Evolutionary conservation across 2,888 invertebrate genomes (phyloP).

Genomic region (Sipha maydis): DNA sequence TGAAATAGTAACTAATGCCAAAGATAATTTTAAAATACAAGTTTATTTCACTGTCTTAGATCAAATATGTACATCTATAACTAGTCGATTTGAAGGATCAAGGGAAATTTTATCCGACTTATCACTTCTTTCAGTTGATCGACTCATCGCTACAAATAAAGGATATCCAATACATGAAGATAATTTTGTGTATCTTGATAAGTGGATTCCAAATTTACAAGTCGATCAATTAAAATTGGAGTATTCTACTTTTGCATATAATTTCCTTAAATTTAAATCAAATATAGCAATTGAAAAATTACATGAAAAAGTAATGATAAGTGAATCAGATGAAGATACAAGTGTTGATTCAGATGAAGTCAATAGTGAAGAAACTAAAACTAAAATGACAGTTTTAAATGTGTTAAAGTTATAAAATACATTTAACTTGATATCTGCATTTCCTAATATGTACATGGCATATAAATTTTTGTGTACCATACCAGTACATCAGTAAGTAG

Average conservation of each 20-base stretch:
- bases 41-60: too few species aligned
- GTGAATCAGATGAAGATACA: not conserved
- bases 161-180: slow-evolving; percentile 6
- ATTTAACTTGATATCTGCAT: slow-evolving; percentile 4
- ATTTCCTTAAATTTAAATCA: too few species aligned
- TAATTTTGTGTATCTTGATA: slow-evolving; percentile 5
- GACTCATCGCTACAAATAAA: not conserved
- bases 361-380: not conserved
- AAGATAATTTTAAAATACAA: not conserved
- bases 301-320: not conserved
- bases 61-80: too few species aligned
- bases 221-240: slow-evolving; percentile 2
- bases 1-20: not conserved
- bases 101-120: too few species aligned
- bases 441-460: slow-evolving; percentile 5
- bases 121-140: not conserved
- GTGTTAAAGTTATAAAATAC: slow-evolving; percentile 17
- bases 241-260: not conserved
- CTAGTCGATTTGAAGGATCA: too few species aligned
- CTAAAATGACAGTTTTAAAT: slow-evolving; percentile 17
- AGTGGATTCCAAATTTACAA: slow-evolving; percentile 5
- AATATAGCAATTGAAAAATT: not conserved
- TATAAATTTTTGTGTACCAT: not conserved
- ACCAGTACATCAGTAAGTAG: slow-evolving; percentile 10
- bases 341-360: not conserved